Conservation (phyloP, 2,113 vertebrate genomes). For the Brachypodius melanocephalos region DNA sequence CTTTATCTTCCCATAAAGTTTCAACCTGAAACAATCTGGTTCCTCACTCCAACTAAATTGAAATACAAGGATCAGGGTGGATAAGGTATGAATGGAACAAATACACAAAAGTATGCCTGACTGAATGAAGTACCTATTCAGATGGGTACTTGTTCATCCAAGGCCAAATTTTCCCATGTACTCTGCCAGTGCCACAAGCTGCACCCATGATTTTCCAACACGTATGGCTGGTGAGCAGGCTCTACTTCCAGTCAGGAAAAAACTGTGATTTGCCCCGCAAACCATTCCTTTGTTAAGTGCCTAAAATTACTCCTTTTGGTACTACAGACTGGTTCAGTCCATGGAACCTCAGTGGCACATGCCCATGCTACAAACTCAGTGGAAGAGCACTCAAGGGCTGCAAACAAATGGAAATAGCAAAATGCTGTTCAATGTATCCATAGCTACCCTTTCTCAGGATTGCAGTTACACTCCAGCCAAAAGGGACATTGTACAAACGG, state of each 20-base stretch:
- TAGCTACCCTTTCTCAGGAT: background rate
- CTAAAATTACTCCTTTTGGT: background rate
- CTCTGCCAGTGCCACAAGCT: background rate
- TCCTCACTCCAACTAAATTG: background rate
- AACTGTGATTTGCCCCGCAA: background rate
- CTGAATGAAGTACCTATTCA: background rate
- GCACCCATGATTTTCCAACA: background rate
- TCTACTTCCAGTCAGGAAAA: background rate
- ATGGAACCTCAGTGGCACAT: background rate
- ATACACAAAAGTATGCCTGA: background rate
- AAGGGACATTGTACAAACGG: background rate
- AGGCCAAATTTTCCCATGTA: background rate
- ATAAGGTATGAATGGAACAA: background rate
- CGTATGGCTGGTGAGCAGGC: background rate
- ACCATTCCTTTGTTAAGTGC: background rate
- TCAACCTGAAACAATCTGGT: background rate
- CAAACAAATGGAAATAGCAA: background rate
- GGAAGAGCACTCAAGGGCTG: background rate
- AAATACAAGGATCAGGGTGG: background rate
- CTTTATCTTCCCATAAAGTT: background rate
- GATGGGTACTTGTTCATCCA: background rate
- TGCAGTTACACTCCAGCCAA: background rate
- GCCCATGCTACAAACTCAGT: background rate
- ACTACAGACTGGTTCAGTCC: fast-evolving
- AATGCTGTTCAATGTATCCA: background rate